These are phyloP conservation scores for Mesocentrotus franciscanus DNA, from an alignment of 53 echinoderm and acorn worm species.

Conservation along the genomic window DNA sequence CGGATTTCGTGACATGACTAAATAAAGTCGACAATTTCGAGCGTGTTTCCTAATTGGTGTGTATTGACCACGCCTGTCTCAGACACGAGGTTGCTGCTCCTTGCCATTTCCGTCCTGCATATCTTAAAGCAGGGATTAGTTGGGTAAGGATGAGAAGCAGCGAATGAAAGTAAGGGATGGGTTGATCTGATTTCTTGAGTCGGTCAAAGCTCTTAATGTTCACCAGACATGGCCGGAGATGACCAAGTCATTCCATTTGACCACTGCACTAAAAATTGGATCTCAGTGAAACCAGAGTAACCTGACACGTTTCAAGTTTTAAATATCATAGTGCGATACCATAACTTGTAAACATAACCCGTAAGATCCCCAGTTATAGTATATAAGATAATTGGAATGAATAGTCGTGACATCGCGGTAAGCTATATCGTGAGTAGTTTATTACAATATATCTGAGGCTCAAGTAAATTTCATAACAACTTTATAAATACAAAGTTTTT, in stretches of 20 bases:
- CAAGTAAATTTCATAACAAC: too few relatives aligned
- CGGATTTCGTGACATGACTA: not conserved
- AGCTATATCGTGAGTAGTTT: too few relatives aligned
- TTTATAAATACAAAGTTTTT: too few relatives aligned
- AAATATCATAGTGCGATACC: not conserved
- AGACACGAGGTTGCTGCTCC: slow-evolving; percentile 26
- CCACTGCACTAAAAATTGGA: not conserved
- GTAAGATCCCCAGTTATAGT: too few relatives aligned
- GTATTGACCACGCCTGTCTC: slow-evolving; percentile 58
- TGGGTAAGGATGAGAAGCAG: not conserved
- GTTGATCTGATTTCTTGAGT: slow-evolving; percentile 4
- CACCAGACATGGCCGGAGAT: not conserved
- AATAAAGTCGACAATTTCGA: slow-evolving; percentile 45
- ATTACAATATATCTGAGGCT: too few relatives aligned
- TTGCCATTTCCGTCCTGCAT: not conserved
- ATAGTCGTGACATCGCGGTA: too few relatives aligned
- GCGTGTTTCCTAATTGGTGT: slow-evolving; percentile 48
- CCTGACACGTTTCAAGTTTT: not conserved
- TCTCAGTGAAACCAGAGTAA: not conserved
- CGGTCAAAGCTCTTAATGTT: not conserved
- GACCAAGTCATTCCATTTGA: not conserved
- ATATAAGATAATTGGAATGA: too few relatives aligned
- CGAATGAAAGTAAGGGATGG: not conserved
- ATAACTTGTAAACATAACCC: too few relatives aligned
- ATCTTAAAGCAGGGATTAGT: not conserved